Base-by-base conservation (phyloP, 2,113 vertebrate genomes). In the Scophthalmus maximus region DNA sequence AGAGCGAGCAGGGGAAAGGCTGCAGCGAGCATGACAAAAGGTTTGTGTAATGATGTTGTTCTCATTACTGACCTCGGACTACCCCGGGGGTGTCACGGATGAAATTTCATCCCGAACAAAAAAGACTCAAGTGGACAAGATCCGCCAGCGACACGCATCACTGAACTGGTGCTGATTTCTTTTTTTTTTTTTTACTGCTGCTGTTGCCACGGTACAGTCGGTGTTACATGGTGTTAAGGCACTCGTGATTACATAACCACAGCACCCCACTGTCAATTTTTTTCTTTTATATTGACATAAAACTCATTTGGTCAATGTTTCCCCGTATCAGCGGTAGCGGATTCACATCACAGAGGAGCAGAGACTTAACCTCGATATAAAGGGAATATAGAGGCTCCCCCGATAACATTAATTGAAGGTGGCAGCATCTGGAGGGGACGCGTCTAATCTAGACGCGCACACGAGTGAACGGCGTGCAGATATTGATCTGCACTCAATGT, bases 11-110 rank as follows among this genome's bases (percentile, higher is more conserved):
- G 36, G 55, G 53, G 78, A 81, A 51, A 55, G 44, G 55, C 69
- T 73, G 77, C 73, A 62, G 72, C 36, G 34, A 38, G 67, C 51
- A 55, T 65, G 66, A 78, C 64, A 73, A 81, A 81, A 87, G 64
- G 67, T 80, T 73, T 79, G 49, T 77, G 72, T 73, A 76, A 85
- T 70, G 66, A 79, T 50, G 67, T 65, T 49, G 15, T 55, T 73
- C 57, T 76, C 75, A 83, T 79, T 52, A 70, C 65, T 62, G 70
- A 88, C 84, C 78, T 74, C 55, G 44, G 44, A 72, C 73, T 66
- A n/a, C n/a, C 71, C 77, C 44, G 34, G 38, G 32, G 50, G 32
- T 49, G 63, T 68, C 58, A 58, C 22, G 7, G 42, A 62, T 6
- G 15, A 73, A 44, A 30, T 65, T 65, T 74, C 20, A 17, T 5